Conservation (phyloP, 2,888 invertebrate genomes). For the Drosophila putrida region DNA sequence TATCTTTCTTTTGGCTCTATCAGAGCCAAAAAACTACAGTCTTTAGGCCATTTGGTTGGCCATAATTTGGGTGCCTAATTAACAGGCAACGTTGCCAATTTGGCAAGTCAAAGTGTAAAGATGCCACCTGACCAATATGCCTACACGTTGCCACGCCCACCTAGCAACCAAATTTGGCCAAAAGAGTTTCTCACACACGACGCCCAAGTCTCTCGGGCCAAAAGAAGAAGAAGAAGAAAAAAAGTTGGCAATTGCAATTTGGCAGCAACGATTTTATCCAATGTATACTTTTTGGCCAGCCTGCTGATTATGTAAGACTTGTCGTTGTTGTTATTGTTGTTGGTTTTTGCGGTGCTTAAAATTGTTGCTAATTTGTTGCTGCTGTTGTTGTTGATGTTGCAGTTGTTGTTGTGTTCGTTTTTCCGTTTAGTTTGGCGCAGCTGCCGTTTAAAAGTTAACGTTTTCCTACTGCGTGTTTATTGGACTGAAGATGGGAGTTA, state of each 20-base stretch:
- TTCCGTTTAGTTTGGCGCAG: constrained; percentile 48
- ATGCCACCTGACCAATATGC: constrained; percentile 59
- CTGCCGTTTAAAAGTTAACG: constrained; percentile 46
- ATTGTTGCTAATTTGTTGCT: constrained; percentile 56
- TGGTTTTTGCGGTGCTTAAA: constrained; percentile 39
- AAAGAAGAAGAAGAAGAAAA: constrained; percentile 10
- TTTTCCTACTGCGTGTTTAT: constrained; percentile 71
- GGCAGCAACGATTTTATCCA: constrained; percentile 53
- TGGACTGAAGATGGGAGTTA: constrained; percentile 57
- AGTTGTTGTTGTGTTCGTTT: constrained; percentile 34
- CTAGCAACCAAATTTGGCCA: constrained; percentile 53
- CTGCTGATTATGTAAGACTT: constrained; percentile 48
- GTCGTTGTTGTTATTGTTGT: constrained; percentile 40
- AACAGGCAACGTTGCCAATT: constrained; percentile 65
- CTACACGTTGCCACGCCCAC: constrained; percentile 49
- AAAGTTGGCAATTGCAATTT: constrained; percentile 54
- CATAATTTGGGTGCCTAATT: constrained; percentile 58
- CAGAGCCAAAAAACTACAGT: constrained; percentile 6
- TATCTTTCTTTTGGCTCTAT: constrained; percentile 5
- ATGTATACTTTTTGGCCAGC: constrained; percentile 9
- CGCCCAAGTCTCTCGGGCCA: constrained; percentile 30
- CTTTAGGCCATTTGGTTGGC: constrained; percentile 46
- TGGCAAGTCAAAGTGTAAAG: constrained; percentile 73
- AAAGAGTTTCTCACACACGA: constrained; percentile 60
- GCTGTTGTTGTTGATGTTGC: constrained; percentile 32